Conservation (phyloP, 1,140 invertebrate species). For the Musca vetustissima region DNA sequence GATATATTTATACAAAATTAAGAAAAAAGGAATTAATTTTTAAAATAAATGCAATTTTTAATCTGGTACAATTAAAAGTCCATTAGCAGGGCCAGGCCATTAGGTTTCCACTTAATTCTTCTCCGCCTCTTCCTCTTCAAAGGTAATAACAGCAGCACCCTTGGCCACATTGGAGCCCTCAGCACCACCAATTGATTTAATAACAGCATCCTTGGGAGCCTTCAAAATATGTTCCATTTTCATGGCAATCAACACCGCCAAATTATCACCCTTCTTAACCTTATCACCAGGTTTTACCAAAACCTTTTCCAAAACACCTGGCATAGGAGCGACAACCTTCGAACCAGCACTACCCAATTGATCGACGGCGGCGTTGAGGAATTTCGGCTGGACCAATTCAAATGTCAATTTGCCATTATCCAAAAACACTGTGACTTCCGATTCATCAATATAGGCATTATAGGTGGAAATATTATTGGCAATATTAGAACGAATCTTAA, state of each 20-base stretch:
- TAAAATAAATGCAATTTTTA: constrained; percentile 42
- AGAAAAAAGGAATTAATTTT: background rate
- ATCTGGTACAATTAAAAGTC: constrained; percentile 31
- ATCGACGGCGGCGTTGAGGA: constrained; percentile 48
- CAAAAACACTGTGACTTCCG: constrained; percentile 62
- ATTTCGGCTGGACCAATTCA: constrained; percentile 56
- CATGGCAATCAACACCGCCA: constrained; percentile 92
- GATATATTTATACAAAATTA: constrained; percentile 38
- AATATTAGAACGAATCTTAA: constrained; percentile 55
- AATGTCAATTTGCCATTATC: constrained; percentile 51
- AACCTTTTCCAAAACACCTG: constrained; percentile 91
- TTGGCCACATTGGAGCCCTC: constrained; percentile 84
- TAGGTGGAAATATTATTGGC: constrained; percentile 55
- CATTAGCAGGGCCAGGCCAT: background rate
- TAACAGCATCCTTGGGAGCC: constrained; percentile 72
- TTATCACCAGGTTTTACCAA: constrained; percentile 75
- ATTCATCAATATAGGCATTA: constrained; percentile 58
- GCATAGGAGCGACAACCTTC: constrained; percentile 78
- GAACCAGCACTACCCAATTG: constrained; percentile 43
- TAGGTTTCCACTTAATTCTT: background rate
- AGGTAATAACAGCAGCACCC: constrained; percentile 63
- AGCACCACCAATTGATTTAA: constrained; percentile 73
- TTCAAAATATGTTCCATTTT: constrained; percentile 98
- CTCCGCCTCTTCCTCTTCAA: constrained; percentile 52
- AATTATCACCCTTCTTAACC: constrained; percentile 74